A percentile compares a stretch with the other conserved stretches of the same genome.
These are phyloP conservation scores for Megalopta genalis DNA, from an alignment of 1,140 invertebrate genomes.

Conservation along the genomic window DNA sequence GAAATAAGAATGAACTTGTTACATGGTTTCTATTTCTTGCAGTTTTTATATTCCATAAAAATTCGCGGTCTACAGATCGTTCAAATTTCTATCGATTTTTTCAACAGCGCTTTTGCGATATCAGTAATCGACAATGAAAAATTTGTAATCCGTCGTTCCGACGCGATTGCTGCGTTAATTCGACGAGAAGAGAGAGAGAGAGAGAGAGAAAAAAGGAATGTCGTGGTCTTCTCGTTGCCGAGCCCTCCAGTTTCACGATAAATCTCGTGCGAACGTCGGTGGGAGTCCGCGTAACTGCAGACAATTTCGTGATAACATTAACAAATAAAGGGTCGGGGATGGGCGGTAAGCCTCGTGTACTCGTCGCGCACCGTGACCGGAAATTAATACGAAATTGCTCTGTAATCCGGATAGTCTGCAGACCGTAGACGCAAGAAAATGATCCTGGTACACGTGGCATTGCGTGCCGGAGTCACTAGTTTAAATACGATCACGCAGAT, in stretches of 20 bases:
- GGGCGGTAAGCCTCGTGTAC: slow-evolving; percentile 32
- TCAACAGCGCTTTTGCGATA: no score
- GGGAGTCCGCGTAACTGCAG: slow-evolving; percentile 52
- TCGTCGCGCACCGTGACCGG: slow-evolving; percentile 41
- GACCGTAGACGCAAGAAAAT: slow-evolving; percentile 63
- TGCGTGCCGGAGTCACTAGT: slow-evolving; percentile 61
- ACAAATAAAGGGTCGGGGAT: slow-evolving; percentile 54
- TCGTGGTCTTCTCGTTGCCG: not conserved
- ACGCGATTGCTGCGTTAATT: not conserved
- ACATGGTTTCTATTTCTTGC: no score
- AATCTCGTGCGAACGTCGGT: slow-evolving; percentile 52
- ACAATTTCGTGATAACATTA: slow-evolving; percentile 66
- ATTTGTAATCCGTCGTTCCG: no score
- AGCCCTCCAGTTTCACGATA: slow-evolving; percentile 42
- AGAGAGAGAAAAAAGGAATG: not conserved
- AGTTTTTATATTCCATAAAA: no score
- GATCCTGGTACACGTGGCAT: slow-evolving; percentile 62
- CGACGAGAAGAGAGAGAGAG: slow-evolving; percentile 14
- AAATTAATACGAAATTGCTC: slow-evolving; percentile 68
- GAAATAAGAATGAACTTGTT: no score
- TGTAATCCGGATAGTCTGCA: slow-evolving; percentile 65
- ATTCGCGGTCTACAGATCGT: no score
- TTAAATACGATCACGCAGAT: slow-evolving; percentile 63
- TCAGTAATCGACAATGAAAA: no score
- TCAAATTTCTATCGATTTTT: no score